Evolutionary conservation across 2,797 vertebrate genomes (phyloP).

Genomic region (Hydrolagus colliei): DNA sequence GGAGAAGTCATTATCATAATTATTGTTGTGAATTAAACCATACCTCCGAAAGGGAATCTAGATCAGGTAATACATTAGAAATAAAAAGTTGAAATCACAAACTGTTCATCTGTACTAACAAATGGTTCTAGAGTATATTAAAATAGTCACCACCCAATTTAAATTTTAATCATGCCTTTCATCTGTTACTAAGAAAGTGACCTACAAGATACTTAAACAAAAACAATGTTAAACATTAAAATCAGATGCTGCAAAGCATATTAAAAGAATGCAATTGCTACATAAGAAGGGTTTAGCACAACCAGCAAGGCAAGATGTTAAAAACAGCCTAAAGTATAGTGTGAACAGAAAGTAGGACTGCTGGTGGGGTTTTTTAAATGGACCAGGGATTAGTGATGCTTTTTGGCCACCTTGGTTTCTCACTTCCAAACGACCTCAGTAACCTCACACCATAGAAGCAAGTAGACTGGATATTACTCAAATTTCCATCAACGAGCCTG

Average conservation of each 20-base stretch:
- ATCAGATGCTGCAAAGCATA: constrained; percentile 5
- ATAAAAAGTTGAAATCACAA: too few species aligned
- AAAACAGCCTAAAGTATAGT: not conserved
- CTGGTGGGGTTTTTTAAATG: not conserved
- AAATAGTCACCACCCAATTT: not conserved
- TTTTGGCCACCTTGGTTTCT: not conserved
- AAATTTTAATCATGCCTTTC: constrained; percentile 28
- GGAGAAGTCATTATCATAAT: too few species aligned
- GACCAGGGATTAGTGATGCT: not conserved
- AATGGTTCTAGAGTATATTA: too few species aligned
- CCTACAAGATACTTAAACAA: constrained; percentile 9
- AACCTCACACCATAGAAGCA: not conserved
- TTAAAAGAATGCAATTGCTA: not conserved
- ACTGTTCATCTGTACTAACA: too few species aligned
- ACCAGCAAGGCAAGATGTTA: not conserved
- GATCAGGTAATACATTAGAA: too few species aligned
- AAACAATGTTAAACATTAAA: not conserved
- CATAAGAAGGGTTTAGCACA: not conserved
- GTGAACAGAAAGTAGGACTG: not conserved
- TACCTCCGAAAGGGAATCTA: too few species aligned
- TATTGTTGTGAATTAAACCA: too few species aligned
- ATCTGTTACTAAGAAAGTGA: constrained; percentile 15
- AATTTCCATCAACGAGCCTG: too few species aligned
- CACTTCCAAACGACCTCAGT: not conserved
- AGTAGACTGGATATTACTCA: not conserved